Percentiles rank a stretch among this genome's conserved stretches.
phyloP scores from a whole-genome alignment of 2,113 vertebrate species.

The Lamprologus speciosus region DNA sequence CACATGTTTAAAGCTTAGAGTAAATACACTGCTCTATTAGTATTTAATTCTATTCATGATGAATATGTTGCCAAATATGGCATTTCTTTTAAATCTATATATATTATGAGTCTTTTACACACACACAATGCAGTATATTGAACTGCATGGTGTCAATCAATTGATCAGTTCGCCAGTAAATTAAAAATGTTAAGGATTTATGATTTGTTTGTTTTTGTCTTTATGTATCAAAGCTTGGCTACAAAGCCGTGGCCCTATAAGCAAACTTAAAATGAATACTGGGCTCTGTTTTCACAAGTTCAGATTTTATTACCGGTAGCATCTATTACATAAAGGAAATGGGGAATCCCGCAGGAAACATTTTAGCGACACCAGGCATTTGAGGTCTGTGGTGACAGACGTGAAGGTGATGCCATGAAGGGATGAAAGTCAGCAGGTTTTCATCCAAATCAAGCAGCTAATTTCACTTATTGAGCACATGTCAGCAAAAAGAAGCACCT shows the following conservation, averaged over 20 bases:
- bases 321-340: background rate
- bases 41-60: background rate
- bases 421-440: background rate
- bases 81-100: background rate
- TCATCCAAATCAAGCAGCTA: background rate
- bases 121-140: background rate
- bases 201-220: background rate
- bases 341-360: background rate
- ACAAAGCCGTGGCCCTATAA: background rate
- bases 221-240: background rate
- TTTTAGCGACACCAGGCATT: background rate
- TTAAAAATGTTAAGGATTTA: background rate
- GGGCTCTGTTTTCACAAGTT: background rate
- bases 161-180: accelerated
- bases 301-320: accelerated
- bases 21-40: background rate
- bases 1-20: background rate
- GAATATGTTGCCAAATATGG: background rate
- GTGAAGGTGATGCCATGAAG: background rate
- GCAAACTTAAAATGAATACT: background rate
- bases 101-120: background rate
- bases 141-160: background rate
- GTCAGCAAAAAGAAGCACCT: background rate
- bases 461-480: background rate
- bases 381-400: background rate